phyloP scores from a whole-genome alignment of 2,797 vertebrate species.

The Gephyroberyx darwinii region DNA sequence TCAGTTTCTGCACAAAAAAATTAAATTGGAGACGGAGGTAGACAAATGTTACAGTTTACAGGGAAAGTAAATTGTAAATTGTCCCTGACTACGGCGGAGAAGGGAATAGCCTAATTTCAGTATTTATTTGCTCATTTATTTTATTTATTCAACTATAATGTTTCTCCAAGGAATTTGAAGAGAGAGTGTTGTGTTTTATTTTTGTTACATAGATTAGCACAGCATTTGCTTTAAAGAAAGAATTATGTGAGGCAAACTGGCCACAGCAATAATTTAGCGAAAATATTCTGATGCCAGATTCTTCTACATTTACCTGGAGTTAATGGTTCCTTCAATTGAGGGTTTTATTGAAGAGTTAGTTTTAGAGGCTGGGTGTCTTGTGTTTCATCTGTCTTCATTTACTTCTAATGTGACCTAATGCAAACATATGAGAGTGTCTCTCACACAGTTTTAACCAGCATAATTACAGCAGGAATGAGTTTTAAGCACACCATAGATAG shows the following conservation, averaged over 20 bases:
- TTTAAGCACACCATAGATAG: slow-evolving; percentile 52
- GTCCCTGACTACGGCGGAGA: not conserved
- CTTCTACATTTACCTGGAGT: slow-evolving; percentile 3
- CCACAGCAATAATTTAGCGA: slow-evolving; percentile 7
- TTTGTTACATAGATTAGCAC: not conserved
- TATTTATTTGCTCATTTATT: not conserved
- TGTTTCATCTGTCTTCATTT: slow-evolving; percentile 76
- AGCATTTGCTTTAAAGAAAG: not conserved
- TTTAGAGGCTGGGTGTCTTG: slow-evolving; percentile 54
- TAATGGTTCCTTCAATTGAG: slow-evolving; percentile 17
- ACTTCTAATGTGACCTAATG: slow-evolving; percentile 71
- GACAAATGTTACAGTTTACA: not conserved
- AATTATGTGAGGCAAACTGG: slow-evolving; percentile 11
- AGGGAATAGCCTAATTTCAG: not conserved
- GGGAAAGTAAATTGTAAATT: not conserved
- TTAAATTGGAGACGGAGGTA: not conserved
- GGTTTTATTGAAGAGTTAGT: slow-evolving; percentile 47
- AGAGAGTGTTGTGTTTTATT: slow-evolving; percentile 7
- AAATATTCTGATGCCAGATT: not conserved
- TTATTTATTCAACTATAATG: not conserved
- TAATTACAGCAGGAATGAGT: slow-evolving; percentile 59
- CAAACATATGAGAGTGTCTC: slow-evolving; percentile 71
- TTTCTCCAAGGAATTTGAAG: not conserved
- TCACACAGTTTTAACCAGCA: slow-evolving; percentile 54
- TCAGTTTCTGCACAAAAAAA: not conserved